A percentile compares a stretch with the other conserved stretches of the same genome.
These are phyloP conservation scores for Bruchidius siliquastri DNA, from an alignment of 2,888 invertebrate species.

Conservation along the genomic window DNA sequence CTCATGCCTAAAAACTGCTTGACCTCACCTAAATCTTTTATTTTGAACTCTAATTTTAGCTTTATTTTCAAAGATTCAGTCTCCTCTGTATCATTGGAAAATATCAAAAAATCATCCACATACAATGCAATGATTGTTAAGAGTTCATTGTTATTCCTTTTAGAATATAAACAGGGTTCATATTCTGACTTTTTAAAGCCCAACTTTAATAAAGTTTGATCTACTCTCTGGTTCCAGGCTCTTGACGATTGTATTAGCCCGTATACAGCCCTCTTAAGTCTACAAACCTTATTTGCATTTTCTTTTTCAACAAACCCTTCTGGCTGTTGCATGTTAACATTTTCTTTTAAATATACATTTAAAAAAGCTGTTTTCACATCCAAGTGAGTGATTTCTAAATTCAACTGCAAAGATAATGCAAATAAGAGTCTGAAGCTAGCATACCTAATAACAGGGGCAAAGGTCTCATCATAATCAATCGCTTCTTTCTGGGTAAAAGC, in stretches of 20 bases:
- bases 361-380: constrained; percentile 27
- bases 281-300: background rate
- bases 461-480: constrained; percentile 14
- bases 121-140: background rate
- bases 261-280: constrained; percentile 18
- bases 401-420: constrained; percentile 21
- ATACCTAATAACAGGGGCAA: constrained; percentile 22
- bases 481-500: constrained; percentile 18
- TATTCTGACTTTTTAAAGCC: background rate
- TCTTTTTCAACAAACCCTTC: constrained; percentile 15
- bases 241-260: constrained; percentile 10
- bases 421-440: constrained; percentile 24
- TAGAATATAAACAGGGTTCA: background rate
- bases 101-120: background rate
- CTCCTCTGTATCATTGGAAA: background rate
- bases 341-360: constrained; percentile 21
- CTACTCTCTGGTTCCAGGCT: constrained; percentile 9
- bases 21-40: constrained; percentile 9
- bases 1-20: constrained; percentile 20
- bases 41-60: constrained; percentile 19
- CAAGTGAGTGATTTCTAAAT: constrained; percentile 19
- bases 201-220: constrained; percentile 9
- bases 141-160: background rate
- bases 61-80: constrained; percentile 8
- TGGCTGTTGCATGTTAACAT: constrained; percentile 19